These are phyloP conservation scores for Daboia siamensis DNA, from an alignment of 2,113 vertebrate genomes.

Conservation along the genomic window DNA sequence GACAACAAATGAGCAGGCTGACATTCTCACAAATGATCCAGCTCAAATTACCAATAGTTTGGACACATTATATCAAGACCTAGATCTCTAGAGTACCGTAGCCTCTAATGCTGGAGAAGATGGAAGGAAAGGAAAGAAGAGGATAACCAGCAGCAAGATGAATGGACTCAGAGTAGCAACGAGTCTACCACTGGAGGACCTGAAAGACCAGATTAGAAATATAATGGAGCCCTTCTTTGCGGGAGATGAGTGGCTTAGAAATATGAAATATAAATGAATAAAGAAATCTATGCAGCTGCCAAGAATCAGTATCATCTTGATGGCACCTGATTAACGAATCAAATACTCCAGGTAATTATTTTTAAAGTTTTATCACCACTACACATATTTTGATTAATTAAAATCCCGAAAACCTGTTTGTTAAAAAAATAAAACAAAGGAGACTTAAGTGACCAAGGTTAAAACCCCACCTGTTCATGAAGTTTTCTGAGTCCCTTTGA, in stretches of 20 bases:
- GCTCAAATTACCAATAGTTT: neutral
- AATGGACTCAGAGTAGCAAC: neutral
- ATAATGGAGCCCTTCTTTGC: neutral
- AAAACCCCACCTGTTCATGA: neutral
- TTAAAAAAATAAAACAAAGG: neutral
- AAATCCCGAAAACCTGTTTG: neutral
- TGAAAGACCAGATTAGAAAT: neutral
- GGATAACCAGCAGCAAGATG: neutral
- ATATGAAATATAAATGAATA: neutral
- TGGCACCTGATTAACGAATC: neutral
- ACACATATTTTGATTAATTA: neutral
- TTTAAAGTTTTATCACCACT: neutral
- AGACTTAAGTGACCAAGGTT: neutral
- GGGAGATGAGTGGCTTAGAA: no score
- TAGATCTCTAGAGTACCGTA: neutral
- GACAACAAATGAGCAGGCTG: neutral
- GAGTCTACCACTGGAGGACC: neutral
- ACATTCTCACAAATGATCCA: neutral
- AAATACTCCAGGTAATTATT: neutral
- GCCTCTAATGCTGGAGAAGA: neutral
- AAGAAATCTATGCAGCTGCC: neutral
- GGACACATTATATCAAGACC: neutral
- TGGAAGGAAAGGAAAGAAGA: neutral
- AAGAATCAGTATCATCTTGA: neutral
- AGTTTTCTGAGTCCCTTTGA: neutral